A percentile compares a stretch with the other conserved stretches of the same genome.
Conservation (phyloP, 1,140 invertebrate species). For the Coelopa frigida region DNA sequence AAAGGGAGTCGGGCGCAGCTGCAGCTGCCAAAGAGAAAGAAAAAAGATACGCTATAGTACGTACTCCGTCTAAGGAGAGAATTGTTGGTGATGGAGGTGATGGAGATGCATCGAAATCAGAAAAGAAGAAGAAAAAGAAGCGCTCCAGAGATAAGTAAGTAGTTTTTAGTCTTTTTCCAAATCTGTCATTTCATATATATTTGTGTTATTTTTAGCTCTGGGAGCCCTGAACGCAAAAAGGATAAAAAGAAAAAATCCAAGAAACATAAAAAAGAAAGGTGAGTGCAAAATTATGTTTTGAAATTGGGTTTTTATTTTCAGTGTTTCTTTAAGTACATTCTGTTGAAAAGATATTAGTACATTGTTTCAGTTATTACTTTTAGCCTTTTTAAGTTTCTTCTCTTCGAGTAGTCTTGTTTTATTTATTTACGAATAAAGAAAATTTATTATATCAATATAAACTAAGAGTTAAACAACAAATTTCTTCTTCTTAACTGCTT, state of each 20-base stretch:
- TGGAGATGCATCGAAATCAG: constrained; percentile 37
- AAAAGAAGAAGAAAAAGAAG: constrained; percentile 51
- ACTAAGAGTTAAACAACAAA: constrained; percentile 16
- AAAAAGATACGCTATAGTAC: constrained; percentile 56
- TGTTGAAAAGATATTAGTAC: too few relatives aligned
- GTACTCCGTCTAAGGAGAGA: constrained; percentile 51
- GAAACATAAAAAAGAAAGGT: constrained; percentile 63
- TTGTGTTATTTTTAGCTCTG: constrained; percentile 49
- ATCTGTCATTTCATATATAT: neutral
- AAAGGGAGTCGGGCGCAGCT: constrained; percentile 46
- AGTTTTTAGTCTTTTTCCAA: neutral
- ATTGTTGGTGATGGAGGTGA: constrained; percentile 30
- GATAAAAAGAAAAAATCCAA: constrained; percentile 63
- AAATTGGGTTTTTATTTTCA: too few relatives aligned
- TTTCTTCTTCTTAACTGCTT: constrained; percentile 19
- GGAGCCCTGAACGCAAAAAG: constrained; percentile 56
- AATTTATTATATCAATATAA: neutral
- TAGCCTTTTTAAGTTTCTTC: neutral
- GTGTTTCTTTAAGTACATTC: too few relatives aligned
- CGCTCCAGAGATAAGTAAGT: constrained; percentile 38
- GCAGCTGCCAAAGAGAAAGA: constrained; percentile 45
- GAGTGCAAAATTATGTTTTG: too few relatives aligned
- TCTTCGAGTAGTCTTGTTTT: neutral
- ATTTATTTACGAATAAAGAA: neutral
- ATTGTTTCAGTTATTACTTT: neutral